These are phyloP conservation scores for Nezara viridula DNA, from an alignment of 2,888 invertebrate species.

Conservation along the genomic window DNA sequence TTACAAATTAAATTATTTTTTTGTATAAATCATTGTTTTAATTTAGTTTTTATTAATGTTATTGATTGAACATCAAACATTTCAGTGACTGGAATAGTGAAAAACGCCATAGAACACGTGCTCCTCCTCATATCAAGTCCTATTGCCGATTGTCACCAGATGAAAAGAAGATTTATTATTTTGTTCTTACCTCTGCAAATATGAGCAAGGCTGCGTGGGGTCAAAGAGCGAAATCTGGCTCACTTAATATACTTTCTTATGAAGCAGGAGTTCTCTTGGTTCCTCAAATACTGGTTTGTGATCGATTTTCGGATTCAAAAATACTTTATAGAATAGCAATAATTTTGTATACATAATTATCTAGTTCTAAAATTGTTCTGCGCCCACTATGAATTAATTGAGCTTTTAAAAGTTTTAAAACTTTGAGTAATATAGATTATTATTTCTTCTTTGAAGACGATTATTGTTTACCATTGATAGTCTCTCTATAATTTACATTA, in stretches of 20 bases:
- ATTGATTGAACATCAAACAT: constrained; percentile 57
- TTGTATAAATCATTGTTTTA: not conserved
- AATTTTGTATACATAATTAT: too few relatives aligned
- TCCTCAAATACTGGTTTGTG: constrained; percentile 85
- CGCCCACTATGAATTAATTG: too few relatives aligned
- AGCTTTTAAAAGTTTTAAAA: too few relatives aligned
- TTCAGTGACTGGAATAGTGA: constrained; percentile 88
- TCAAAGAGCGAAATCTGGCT: constrained; percentile 74
- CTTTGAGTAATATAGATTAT: too few relatives aligned
- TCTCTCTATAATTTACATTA: too few relatives aligned
- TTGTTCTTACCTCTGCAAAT: constrained; percentile 92
- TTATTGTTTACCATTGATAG: too few relatives aligned
- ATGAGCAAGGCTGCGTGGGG: constrained; percentile 99
- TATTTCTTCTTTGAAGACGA: too few relatives aligned
- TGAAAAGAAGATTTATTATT: constrained; percentile 80
- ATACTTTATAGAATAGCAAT: too few relatives aligned
- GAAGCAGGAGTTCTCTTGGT: constrained; percentile 93
- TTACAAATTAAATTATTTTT: not conserved
- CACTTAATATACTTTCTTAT: constrained; percentile 82
- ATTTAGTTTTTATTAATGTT: not conserved
- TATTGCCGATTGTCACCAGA: constrained; percentile 85
- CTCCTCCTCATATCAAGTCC: constrained; percentile 96
- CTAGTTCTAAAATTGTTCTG: too few relatives aligned
- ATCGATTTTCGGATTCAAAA: too few relatives aligned
- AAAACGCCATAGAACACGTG: constrained; percentile 77